Evolutionary conservation across 2,113 vertebrate species (phyloP), one percentile per base, ranked within the genome.

Genomic region (Oxygymnocypris stewartii): DNA sequence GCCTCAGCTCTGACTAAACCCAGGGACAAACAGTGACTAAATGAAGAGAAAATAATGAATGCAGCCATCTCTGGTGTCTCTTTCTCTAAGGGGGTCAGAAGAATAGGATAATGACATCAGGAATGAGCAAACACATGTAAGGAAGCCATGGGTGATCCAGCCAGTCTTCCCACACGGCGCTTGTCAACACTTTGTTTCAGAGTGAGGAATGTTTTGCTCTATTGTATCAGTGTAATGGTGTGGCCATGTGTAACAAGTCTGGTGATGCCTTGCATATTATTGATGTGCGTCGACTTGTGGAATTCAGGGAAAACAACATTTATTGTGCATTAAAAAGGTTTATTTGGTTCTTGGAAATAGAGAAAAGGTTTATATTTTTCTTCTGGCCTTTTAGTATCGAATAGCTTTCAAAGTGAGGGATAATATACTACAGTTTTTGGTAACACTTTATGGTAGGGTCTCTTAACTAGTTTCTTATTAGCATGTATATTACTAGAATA

Each of bases 221-320:
- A 85, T 87, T 88, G 85, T 88, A 77, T 77, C 20, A 76, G 80
- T 86, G 84, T 79, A 86, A 87, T 86, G 90, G 90, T 93, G 91
- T 93, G 90, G 89, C 86, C 89, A 93, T 92, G 92, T 93, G 92
- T 91, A 94, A 93, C 91, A 88, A 82, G 88, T 88, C 86, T 73
- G 69, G 54, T 86, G 80, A 87, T 13, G 47, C 69, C 87, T 87
- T 61, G 87, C 69, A 88, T 91, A 92, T 93, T 94, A 93, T 89
- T 87, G 92, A 91, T 89, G 47, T 89, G 84, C 28, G 51, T 47
- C 28, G 59, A 91, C 69, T 84, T 87, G 83, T 87, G 86, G 85
- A 80, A 90, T 85, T 82, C 71, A 54, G 47, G 69, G 61, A 86
- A 81, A 79, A 91, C 74, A 90, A 4, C 4, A 4, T 73, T 85